phyloP scores from a whole-genome alignment of 2,888 invertebrate genomes.

The Cantharis rustica region DNA sequence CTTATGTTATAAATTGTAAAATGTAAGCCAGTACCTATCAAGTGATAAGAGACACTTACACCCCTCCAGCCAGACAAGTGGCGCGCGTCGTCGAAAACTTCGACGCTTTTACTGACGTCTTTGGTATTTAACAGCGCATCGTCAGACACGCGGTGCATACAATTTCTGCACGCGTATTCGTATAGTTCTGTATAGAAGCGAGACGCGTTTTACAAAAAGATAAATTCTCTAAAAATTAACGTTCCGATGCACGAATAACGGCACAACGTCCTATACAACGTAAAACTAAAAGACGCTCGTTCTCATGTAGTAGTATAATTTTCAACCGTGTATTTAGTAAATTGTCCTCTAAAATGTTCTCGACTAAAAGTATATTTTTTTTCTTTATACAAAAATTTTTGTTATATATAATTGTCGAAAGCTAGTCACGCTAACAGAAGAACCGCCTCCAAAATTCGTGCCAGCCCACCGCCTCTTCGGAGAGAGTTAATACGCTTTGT shows the following conservation, averaged over 20 bases:
- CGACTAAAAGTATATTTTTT: slow-evolving; percentile 19
- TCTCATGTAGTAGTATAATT: slow-evolving; percentile 5
- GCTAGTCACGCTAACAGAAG: slow-evolving; percentile 52
- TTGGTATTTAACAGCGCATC: slow-evolving; percentile 52
- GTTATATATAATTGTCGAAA: slow-evolving; percentile 49
- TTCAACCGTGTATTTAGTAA: slow-evolving; percentile 11
- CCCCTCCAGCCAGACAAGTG: slow-evolving; percentile 48
- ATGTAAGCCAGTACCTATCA: slow-evolving; percentile 44
- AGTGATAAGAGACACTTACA: slow-evolving; percentile 51
- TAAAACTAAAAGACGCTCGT: background rate
- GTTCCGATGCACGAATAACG: background rate
- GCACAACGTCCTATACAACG: background rate
- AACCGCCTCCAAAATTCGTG: slow-evolving; percentile 51
- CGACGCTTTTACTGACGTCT: slow-evolving; percentile 46
- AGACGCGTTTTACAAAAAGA: background rate
- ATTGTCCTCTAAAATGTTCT: slow-evolving; percentile 19
- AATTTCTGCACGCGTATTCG: slow-evolving; percentile 42
- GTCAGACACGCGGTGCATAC: slow-evolving; percentile 48
- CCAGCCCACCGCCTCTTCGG: slow-evolving; percentile 56
- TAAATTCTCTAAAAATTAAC: slow-evolving; percentile 2
- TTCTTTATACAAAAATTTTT: slow-evolving; percentile 35
- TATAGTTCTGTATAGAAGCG: slow-evolving; percentile 17
- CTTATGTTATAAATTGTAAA: slow-evolving; percentile 35
- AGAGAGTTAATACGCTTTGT: slow-evolving; percentile 54
- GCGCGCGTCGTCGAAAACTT: slow-evolving; percentile 50